Percentiles rank a stretch among this genome's conserved stretches.
Conservation (phyloP, 2,888 invertebrate species). For the Nomada hirtipes region DNA sequence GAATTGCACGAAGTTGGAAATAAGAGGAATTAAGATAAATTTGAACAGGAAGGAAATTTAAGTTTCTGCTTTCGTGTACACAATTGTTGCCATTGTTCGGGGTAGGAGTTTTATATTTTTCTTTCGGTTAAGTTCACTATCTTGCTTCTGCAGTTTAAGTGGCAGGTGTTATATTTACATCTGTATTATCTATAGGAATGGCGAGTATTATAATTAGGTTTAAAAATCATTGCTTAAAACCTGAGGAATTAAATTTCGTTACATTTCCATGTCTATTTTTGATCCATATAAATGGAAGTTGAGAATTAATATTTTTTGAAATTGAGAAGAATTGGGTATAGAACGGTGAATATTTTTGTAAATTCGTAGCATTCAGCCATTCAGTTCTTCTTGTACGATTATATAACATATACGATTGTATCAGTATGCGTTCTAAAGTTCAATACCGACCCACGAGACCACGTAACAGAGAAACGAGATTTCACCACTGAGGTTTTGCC, state of each 20-base stretch:
- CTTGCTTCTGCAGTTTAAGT: background rate
- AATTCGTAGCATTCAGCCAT: background rate
- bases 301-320: too few relatives aligned
- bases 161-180: background rate
- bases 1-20: too few relatives aligned
- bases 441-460: background rate
- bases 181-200: too few relatives aligned
- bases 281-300: too few relatives aligned
- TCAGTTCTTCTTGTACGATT: constrained; percentile 1
- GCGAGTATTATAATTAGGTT: too few relatives aligned
- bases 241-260: too few relatives aligned
- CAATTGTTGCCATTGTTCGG: background rate
- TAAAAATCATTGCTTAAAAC: too few relatives aligned
- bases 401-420: constrained; percentile 5
- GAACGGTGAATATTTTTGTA: background rate
- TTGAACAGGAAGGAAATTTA: too few relatives aligned
- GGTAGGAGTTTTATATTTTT: background rate
- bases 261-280: too few relatives aligned
- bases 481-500: constrained; percentile 1
- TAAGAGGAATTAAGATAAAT: too few relatives aligned
- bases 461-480: constrained; percentile 33
- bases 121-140: background rate
- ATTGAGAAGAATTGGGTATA: too few relatives aligned
- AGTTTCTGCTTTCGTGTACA: too few relatives aligned
- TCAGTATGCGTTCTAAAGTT: constrained; percentile 14